phyloP scores from a whole-genome alignment of 2,113 vertebrate species.

The Bombycilla garrulus region DNA sequence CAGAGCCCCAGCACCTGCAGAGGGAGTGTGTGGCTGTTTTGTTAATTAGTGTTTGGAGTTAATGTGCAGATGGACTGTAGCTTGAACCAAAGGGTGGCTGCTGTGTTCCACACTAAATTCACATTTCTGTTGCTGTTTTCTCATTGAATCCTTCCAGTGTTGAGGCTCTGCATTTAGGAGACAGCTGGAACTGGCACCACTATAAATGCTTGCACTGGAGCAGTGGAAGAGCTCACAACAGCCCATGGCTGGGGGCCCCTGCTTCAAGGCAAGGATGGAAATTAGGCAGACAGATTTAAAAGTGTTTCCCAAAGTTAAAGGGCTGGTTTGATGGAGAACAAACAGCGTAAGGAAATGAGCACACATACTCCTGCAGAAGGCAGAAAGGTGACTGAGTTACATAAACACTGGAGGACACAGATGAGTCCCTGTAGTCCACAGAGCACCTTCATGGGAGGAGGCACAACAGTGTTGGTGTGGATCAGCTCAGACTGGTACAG shows the following conservation, averaged over 20 bases:
- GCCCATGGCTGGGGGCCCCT: background rate
- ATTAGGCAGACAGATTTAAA: background rate
- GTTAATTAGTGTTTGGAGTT: background rate
- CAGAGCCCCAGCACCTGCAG: background rate
- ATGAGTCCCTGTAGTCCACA: accelerated
- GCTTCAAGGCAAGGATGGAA: background rate
- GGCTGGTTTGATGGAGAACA: background rate
- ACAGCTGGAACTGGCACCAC: background rate
- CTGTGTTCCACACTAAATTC: background rate
- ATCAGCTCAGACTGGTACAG: background rate
- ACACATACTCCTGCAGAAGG: background rate
- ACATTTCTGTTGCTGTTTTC: background rate
- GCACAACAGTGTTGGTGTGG: background rate
- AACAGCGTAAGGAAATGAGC: background rate
- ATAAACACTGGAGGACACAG: background rate
- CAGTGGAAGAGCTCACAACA: background rate
- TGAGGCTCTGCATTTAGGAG: background rate
- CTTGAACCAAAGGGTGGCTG: background rate
- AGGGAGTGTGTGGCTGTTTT: background rate
- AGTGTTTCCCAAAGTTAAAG: background rate
- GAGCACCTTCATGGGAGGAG: background rate
- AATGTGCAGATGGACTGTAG: background rate
- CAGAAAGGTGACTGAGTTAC: background rate
- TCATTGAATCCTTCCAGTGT: background rate
- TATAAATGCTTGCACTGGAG: background rate